Evolutionary conservation across 1,140 invertebrate species (phyloP).

Genomic region (Rhopalosiphum maidis): DNA sequence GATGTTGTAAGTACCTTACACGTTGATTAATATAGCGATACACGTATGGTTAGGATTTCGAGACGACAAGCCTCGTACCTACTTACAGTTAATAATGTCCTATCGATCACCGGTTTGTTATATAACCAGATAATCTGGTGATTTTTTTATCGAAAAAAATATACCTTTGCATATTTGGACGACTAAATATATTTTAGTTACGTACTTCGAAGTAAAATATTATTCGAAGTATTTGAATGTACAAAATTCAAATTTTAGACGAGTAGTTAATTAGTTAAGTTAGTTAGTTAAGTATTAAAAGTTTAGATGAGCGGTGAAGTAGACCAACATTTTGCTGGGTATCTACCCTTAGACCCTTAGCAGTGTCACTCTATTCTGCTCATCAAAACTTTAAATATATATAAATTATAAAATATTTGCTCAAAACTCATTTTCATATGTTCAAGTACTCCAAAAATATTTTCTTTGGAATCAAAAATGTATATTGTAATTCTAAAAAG

Average conservation of each 20-base stretch:
- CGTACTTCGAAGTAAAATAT: too few species aligned
- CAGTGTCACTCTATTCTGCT: too few species aligned
- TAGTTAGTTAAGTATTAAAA: too few species aligned
- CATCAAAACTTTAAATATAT: too few species aligned
- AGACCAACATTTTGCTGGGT: too few species aligned
- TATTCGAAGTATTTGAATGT: too few species aligned
- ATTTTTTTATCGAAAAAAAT: background rate
- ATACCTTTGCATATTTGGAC: too few species aligned
- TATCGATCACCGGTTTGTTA: background rate
- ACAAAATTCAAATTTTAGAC: too few species aligned
- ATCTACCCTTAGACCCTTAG: too few species aligned
- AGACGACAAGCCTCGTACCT: background rate
- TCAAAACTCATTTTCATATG: background rate
- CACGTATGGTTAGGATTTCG: background rate
- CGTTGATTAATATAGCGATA: background rate
- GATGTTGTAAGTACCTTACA: background rate
- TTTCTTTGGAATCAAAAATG: background rate
- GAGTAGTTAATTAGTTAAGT: too few species aligned
- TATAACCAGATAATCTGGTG: background rate
- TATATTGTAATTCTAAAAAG: background rate
- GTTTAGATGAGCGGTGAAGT: too few species aligned
- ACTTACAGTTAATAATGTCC: background rate
- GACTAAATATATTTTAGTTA: too few species aligned
- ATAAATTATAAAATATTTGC: background rate
- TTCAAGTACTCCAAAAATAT: background rate